Evolutionary conservation across 2,888 invertebrate genomes (phyloP), one percentile per base, ranked within the genome.

Genomic region (Drosophila mettleri): DNA sequence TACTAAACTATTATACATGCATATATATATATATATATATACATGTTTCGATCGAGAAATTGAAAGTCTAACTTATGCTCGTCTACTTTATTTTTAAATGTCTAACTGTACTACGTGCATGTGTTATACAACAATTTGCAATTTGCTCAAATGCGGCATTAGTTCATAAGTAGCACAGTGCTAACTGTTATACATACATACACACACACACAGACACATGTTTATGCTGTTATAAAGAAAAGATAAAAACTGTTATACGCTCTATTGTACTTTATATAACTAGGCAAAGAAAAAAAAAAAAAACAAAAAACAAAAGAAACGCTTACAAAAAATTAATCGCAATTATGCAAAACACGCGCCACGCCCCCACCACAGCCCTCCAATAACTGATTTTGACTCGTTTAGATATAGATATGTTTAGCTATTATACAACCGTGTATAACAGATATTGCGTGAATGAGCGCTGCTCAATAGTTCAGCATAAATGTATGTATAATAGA

Each of bases 181-280:
- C 69, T 84, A 80, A 78, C 69, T 78, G 82, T 70, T 81, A 81
- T 69, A 78, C 58, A 59, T 27, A 46, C n/a, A 51, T 27, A 52
- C 52, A 55, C 36, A 54, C 20, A 63, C 68, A 60, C 45, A 64
- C 36, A 61, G 51, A 58, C 60, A 66, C 46, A 22, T 57, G 63
- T 49, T 65, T 60, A 65, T 61, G 78, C 69, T 75, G 78, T 77
- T 77, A 60, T 39, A 49, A n/a, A 43, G 8, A 1, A 45, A 12
- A 12, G n/a, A n/a, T n/a, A 5, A n/a, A 27, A 77, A 87, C 83
- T 85, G 86, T 81, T 86, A 80, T 78, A 69, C 63, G 34, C 74
- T 67, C 41, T 67, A 69, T 71, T 71, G 64, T 77, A 84, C 83
- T 82, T 64, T 72, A 83, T 62, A 61, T 51, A 71, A 71, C 45